Evolutionary conservation across 1,140 invertebrate species (phyloP), one percentile per base, ranked within the genome.

Genomic region (Aphis gossypii): DNA sequence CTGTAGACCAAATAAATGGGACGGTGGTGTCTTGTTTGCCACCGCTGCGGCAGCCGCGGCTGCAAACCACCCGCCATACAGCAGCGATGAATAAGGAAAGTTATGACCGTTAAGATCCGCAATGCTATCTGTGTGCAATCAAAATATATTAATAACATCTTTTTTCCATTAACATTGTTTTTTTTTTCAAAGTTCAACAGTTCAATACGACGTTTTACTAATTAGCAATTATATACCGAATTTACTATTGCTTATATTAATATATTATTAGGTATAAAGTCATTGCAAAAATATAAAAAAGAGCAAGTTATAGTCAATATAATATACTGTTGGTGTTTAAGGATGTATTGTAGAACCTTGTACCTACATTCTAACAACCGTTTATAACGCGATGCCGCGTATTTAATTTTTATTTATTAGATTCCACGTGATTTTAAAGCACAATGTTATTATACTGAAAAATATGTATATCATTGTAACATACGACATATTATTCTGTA

Each of bases 1-100:
- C 91, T 94, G 94, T 23, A 94, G 93, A 51, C 94, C 94, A 46
- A 94, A 94, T 84, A 94, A 93, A 92, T 94, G 94, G 30, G 88
- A 92, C 18, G 94, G 84, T 23, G 93, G 90, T 48, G 90, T 94
- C n/a, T 93, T 90, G n/a, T 94, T 94, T 20, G 93, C 90, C 6
- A 92, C 91, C 48, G 92, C 92, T n/a, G 94, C 94, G 14, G 94
- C 94, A 83, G 94, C 93, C 9, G 94, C 94, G 1, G 94, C 94
- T 9, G 94, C 94, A 88, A 94, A 94, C 94, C 94, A 94, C 76
- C 94, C 94, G 18, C 94, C 94, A 68, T 94, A 94, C 21, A 94
- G 54, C 23, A 94, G 38, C 8, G 94, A 94, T 9, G 94, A 93
- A 30, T 93, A 93, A 41, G 92, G 82, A 56, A 93, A 84, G 35